Percentiles rank a stretch among this genome's conserved stretches.
Evolutionary conservation across 2,888 invertebrate species (phyloP).

Genomic region (Latrodectus hesperus): DNA sequence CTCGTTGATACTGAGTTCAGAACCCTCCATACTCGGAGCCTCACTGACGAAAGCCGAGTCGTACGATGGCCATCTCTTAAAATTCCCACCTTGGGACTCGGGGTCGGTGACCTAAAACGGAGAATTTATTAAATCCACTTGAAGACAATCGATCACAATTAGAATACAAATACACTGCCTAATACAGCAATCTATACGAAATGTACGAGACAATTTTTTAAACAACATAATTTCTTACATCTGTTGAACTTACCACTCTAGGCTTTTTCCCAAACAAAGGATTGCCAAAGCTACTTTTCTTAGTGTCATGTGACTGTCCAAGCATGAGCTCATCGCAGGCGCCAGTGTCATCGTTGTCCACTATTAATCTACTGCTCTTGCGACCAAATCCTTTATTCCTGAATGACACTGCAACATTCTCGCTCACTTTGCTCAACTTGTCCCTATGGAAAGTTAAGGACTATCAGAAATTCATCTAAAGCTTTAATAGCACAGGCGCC

Average conservation of each 20-base stretch:
- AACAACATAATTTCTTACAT: too few species aligned
- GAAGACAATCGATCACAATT: background rate
- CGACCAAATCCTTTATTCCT: constrained; percentile 44
- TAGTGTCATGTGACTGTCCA: constrained; percentile 11
- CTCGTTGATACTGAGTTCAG: constrained; percentile 30
- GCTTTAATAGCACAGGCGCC: background rate
- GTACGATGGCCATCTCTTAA: constrained; percentile 58
- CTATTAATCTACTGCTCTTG: constrained; percentile 19
- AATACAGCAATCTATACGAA: too few species aligned
- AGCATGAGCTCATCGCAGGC: constrained; percentile 54
- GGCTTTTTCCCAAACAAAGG: constrained; percentile 42
- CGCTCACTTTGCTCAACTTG: constrained; percentile 26
- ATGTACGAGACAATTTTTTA: too few species aligned
- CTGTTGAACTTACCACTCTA: constrained; percentile 14
- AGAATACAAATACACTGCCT: too few species aligned
- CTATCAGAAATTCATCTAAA: background rate
- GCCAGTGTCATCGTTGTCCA: constrained; percentile 52
- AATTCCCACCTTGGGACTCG: constrained; percentile 42
- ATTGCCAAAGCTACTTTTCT: constrained; percentile 32
- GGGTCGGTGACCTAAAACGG: constrained; percentile 25
- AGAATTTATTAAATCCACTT: too few species aligned
- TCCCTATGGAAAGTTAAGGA: constrained; percentile 17
- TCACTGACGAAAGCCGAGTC: constrained; percentile 51
- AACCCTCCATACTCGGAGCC: constrained; percentile 26
- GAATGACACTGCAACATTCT: constrained; percentile 58